These are phyloP conservation scores for Anguilla japonica DNA, from an alignment of 2,113 vertebrate species.

Conservation along the genomic window DNA sequence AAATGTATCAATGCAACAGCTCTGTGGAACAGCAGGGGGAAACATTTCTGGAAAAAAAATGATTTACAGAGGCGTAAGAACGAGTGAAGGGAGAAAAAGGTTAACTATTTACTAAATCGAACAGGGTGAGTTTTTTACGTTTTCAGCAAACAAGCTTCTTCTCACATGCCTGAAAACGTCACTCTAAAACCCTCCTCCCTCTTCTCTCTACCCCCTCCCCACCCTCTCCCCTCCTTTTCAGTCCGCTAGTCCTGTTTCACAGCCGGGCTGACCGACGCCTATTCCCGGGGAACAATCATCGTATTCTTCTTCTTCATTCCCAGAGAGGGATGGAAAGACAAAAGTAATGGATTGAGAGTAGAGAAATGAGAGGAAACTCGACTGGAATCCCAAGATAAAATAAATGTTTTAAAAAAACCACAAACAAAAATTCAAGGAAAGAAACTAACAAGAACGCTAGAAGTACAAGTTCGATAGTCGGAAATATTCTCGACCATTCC, in stretches of 20 bases:
- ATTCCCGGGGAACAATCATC: conserved; percentile 40
- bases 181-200: conserved; percentile 34
- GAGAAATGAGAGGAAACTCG: background rate
- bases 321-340: conserved; percentile 15
- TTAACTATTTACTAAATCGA: conserved; percentile 4
- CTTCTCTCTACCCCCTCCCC: conserved; percentile 22
- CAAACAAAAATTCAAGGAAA: background rate
- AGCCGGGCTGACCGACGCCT: conserved; percentile 51
- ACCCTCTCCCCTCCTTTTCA: conserved; percentile 34
- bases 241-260: conserved; percentile 28
- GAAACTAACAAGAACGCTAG: background rate
- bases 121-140: conserved; percentile 18
- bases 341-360: conserved; percentile 1
- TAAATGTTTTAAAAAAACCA: background rate
- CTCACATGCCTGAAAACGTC: conserved; percentile 57
- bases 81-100: background rate
- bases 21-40: background rate
- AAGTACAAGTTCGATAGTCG: background rate
- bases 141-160: conserved; percentile 30
- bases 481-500: background rate
- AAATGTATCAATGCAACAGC: background rate
- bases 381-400: conserved; percentile 14
- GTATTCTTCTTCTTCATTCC: conserved; percentile 29
- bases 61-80: background rate
- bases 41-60: background rate